Percentiles rank a stretch among this genome's conserved stretches.
phyloP scores from a whole-genome alignment of 2,888 invertebrate genomes.

The Trimorus sp. region DNA sequence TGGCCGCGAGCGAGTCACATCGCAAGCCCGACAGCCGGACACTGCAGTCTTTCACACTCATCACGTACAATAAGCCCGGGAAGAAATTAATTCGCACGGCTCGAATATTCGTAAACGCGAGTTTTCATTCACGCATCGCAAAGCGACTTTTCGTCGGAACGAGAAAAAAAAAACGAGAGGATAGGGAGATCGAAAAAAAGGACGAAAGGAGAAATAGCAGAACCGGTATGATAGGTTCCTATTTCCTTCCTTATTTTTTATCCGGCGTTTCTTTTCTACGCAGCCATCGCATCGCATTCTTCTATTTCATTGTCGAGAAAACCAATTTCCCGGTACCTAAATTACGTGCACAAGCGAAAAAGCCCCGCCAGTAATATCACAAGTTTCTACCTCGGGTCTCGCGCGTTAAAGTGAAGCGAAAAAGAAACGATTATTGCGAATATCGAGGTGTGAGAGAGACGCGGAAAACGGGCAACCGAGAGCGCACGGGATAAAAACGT shows the following conservation, averaged over 20 bases:
- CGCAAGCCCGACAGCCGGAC: conserved; percentile 62
- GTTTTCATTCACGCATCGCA: conserved; percentile 59
- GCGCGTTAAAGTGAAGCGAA: conserved; percentile 72
- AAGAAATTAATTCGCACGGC: conserved; percentile 61
- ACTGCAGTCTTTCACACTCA: conserved; percentile 58
- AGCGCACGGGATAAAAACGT: conserved; percentile 78
- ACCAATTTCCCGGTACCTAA: conserved; percentile 82
- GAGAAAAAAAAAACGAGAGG: conserved; percentile 45
- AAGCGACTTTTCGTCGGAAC: conserved; percentile 49
- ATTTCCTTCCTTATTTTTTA: conserved; percentile 59
- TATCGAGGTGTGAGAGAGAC: conserved; percentile 57
- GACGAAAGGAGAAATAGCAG: conserved; percentile 40
- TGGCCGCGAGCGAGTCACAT: conserved; percentile 57
- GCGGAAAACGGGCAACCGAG: conserved; percentile 46
- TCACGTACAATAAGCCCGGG: conserved; percentile 58
- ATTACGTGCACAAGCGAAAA: conserved; percentile 80
- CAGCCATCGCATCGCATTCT: conserved; percentile 79
- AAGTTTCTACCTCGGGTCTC: conserved; percentile 78
- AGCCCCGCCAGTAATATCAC: conserved; percentile 79
- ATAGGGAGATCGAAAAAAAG: conserved; percentile 11
- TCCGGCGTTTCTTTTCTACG: conserved; percentile 61
- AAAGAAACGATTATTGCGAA: conserved; percentile 67
- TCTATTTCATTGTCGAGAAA: conserved; percentile 82
- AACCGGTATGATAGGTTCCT: conserved; percentile 54
- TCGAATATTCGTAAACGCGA: conserved; percentile 49